Base-by-base conservation (phyloP, 2,888 invertebrate species). In the Pristionchus mayeri region DNA sequence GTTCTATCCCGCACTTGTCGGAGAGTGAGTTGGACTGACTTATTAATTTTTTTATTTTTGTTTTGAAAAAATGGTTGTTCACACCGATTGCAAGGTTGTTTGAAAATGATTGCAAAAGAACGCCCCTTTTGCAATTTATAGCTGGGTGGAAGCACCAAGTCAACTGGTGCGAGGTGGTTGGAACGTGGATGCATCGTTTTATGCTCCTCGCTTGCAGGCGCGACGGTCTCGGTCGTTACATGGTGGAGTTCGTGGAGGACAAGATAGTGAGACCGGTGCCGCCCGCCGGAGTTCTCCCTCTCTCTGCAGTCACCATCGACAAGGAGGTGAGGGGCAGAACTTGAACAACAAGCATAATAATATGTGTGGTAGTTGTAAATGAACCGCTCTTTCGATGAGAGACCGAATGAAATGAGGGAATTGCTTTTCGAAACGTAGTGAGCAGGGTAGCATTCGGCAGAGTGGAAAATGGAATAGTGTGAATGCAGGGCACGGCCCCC, bases 1-100 rank as follows among this genome's bases (percentile, higher is more conserved):
- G 9, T 92, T 87, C 86, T 93, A 93, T 84, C 90, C 92, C 3
- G 93, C 91, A 0, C 81, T 90, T n/a, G 87, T 93, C n/a, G 82
- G 86, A 76, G 85, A 86, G 84, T 84, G 11, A 4, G 87, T 86
- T 63, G 9, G 52, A 30, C n/a, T 40, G 18, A 84, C 9, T 54
- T 7, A 13, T 54, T 6, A 34, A 60, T 18, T n/a, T 54, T 34
- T 87, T 83, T 82, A 48, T 75, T 21, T 40, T 84, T 75, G 3
- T 40, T 40, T 18, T 2, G 13, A 4, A 6, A 24, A 40, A 21
- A 18, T 37, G 21, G 67, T 34, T 18, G 21, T n/a, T 80, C 79
- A 34, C 34, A 60, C 34, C 30, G 21, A 21, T 6, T 57, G n/a
- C 7, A 24, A 57, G 57, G 24, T 13, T 44, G 44, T 44, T n/a